Evolutionary conservation across 2,888 invertebrate genomes (phyloP), one percentile per base, ranked within the genome.

Genomic region (Hydrotaea cyrtoneurina): DNA sequence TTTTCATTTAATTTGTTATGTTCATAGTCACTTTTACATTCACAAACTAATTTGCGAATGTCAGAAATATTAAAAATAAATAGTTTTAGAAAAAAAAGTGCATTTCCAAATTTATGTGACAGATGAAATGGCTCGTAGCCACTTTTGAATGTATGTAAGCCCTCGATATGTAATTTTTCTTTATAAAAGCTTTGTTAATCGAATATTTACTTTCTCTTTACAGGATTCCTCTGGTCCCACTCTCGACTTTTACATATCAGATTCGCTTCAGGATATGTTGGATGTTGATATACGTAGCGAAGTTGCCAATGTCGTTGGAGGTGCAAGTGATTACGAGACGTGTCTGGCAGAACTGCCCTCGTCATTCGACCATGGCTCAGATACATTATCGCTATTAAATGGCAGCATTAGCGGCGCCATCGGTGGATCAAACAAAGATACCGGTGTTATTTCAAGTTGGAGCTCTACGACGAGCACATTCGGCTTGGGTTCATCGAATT

Each of bases 231-330:
- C 93, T 87, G 94, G 93, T 88, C 92, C 92, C 11, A 94, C 94
- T 92, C 93, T 95, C 93, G 95, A 95, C 91, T 93, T 94, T 86
- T 95, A 94, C 88, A 94, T 94, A 90, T 94, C 94, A 43, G 95
- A 95, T 91, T 96, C 97, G 73, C 94, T 97, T 89, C 97, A 97
- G 92, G 97, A 98, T 90, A 97, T 97, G 96, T 94, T 98, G 86
- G 97, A 97, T 90, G 96, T 96, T 92, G 98, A 97, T 91, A 97
- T 98, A 86, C 96, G 97, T 91, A 95, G 95, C 87, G 97, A 97
- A 93, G 96, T 97, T 88, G 97, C 96, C 86, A 95, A 95, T 77
- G 95, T 96, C 80, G 94, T 96, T 69, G 95, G 96, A 83, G 95
- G 95, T 84, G 94, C 94, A 86, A 95, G 95, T 89, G 95, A 95